Percentiles rank a stretch among this genome's conserved stretches.
Evolutionary conservation across 1,140 invertebrate species (phyloP).

Genomic region (Drosophila busckii): DNA sequence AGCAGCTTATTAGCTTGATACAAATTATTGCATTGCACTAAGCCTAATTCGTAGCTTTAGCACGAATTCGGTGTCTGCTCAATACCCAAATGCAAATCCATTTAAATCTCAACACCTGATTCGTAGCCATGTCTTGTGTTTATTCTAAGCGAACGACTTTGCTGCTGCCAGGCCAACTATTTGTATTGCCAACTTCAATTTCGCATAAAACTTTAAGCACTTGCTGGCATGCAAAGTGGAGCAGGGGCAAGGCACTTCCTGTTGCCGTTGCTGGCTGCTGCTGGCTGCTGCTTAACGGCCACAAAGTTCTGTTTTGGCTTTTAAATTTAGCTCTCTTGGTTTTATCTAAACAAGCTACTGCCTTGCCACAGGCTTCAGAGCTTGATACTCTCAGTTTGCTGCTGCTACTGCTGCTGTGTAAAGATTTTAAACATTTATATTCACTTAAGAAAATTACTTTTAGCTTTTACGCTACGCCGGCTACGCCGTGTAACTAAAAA

Average conservation of each 20-base stretch:
- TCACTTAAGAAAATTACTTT: slow-evolving; percentile 77
- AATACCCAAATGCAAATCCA: slow-evolving; percentile 19
- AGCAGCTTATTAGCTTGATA: too few relatives aligned
- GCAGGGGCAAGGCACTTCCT: slow-evolving; percentile 1
- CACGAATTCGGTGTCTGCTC: slow-evolving; percentile 1
- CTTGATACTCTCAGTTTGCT: neutral
- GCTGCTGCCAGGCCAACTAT: slow-evolving; percentile 14
- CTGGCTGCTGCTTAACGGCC: neutral
- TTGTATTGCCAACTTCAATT: slow-evolving; percentile 61
- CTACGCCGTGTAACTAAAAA: slow-evolving; percentile 66
- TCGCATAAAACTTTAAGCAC: slow-evolving; percentile 70
- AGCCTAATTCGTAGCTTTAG: slow-evolving; percentile 8
- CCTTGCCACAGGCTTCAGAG: slow-evolving; percentile 1
- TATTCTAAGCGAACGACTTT: slow-evolving; percentile 14
- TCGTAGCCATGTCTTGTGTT: slow-evolving; percentile 8
- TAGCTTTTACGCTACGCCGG: slow-evolving; percentile 62
- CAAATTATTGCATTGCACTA: too few relatives aligned
- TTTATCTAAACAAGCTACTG: slow-evolving; percentile 40
- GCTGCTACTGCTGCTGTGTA: slow-evolving; percentile 24
- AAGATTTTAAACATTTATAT: slow-evolving; percentile 73
- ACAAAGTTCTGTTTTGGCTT: slow-evolving; percentile 38
- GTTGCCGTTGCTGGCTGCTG: too few relatives aligned
- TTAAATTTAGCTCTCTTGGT: slow-evolving; percentile 45
- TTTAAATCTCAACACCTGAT: slow-evolving; percentile 29
- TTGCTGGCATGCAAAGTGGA: slow-evolving; percentile 44